Percentiles rank a stretch among this genome's conserved stretches.
Conservation (phyloP, 2,797 vertebrate genomes). For the Enoplosus armatus region DNA sequence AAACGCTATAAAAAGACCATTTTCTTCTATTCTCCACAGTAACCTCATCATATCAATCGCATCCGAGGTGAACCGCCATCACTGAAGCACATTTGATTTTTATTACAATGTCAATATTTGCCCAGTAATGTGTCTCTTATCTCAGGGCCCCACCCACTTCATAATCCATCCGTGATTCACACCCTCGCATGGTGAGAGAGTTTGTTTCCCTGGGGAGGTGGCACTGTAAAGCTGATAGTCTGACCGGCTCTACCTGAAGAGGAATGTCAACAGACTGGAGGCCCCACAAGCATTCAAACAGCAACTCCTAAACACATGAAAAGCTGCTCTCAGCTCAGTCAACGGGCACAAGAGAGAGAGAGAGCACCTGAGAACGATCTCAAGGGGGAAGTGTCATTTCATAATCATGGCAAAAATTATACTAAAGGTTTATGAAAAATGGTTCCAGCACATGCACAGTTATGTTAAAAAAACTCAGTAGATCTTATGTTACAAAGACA, state of each 20-base stretch:
- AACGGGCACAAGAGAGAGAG: not conserved
- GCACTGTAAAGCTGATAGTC: slow-evolving; percentile 13
- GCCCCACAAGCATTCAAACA: slow-evolving; percentile 27
- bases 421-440: not conserved
- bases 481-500: no score
- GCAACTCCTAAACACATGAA: slow-evolving; percentile 46
- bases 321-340: not conserved
- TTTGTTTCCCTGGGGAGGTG: slow-evolving; percentile 16
- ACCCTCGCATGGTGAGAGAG: slow-evolving; percentile 4
- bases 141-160: not conserved
- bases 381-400: not conserved
- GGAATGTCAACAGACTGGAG: slow-evolving; percentile 79
- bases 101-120: slow-evolving; percentile 44
- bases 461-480: no score
- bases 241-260: slow-evolving; percentile 49
- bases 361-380: not conserved
- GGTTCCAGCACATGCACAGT: not conserved
- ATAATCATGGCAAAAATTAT: no score
- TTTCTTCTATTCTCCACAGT: not conserved
- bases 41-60: not conserved
- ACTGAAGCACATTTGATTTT: not conserved
- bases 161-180: slow-evolving; percentile 22
- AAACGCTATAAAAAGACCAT: not conserved
- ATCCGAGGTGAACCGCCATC: not conserved
- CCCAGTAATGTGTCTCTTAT: not conserved